Evolutionary conservation across 37 sponge, comb jelly and placozoan species (phyloP), one percentile per base, ranked within the genome.

Genomic region (Geodia barretti): DNA sequence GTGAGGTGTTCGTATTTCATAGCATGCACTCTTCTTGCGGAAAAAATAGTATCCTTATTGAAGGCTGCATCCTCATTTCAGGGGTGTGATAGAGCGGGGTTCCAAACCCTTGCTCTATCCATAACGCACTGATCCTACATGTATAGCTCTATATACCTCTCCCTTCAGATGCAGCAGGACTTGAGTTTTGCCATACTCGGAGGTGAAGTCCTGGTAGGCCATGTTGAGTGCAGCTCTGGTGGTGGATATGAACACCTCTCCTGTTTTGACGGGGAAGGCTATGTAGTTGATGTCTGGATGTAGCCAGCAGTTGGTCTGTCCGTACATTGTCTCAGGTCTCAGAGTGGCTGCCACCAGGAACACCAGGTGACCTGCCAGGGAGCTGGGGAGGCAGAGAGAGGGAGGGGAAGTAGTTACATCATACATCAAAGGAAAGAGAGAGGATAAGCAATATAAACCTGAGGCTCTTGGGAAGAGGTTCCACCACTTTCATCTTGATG

Each of bases 281-380:
- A 96, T 67, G 74, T 99, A 99, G 68, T 89, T 73, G 70, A 99
- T 88, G 68, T 94, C 93, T 43, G 97, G 95, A 2, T 75, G 75
- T 20, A 96, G 83, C 93, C 95, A 99, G 84, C 99, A 99, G 87
- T 99, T 99, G 64, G 99, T 99, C 62, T 99, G 99, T 0, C 99
- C 99, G 68, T 96, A 99, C 99, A 99, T 99, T 39, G 99, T 99
- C 90, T 99, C 99, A 37, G 99, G 97, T 28, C 99, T 73, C 20
- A 99, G 89, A 4, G 99, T 99, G 70, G 99, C 99, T 2, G 99
- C 97, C 23, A 96, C 93, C 21, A 99, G 82, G 68, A 85, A 96
- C 36, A 96, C 93, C 17, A 79, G 67, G 42, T 71, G 85, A 9
- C 95, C 97, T 60, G 87, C 66, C 9, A 90, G 78, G 30, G 77